These are phyloP conservation scores for Chiloscyllium punctatum DNA, from an alignment of 2,797 vertebrate species.

Conservation along the genomic window DNA sequence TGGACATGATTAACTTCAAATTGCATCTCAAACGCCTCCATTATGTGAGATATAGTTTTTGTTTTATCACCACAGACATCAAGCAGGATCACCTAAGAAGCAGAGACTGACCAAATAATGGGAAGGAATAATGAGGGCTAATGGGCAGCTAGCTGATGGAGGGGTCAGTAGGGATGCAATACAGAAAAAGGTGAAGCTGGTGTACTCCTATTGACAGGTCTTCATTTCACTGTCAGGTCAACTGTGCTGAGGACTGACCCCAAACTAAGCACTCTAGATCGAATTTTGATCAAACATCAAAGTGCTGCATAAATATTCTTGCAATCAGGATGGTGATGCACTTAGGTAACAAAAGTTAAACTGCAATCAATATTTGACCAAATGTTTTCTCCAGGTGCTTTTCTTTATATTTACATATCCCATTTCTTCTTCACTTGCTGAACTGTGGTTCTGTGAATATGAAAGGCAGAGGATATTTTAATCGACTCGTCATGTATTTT, in stretches of 20 bases:
- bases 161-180: background rate
- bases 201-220: background rate
- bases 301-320: background rate
- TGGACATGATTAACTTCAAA: slow-evolving; percentile 60
- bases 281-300: no score
- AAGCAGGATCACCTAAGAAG: slow-evolving; percentile 89
- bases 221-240: background rate
- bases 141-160: background rate
- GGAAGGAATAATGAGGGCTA: slow-evolving; percentile 61
- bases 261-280: background rate
- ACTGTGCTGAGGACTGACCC: background rate
- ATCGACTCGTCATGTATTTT: background rate
- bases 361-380: background rate
- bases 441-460: background rate
- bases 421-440: background rate
- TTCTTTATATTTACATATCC: background rate
- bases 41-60: slow-evolving; percentile 66
- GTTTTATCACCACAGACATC: slow-evolving; percentile 87
- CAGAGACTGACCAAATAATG: slow-evolving; percentile 81
- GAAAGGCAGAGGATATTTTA: background rate
- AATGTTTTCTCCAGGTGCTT: background rate
- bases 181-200: background rate
- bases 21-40: slow-evolving; percentile 67
- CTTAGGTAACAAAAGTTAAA: background rate
- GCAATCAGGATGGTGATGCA: background rate